Evolutionary conservation across 2,113 vertebrate species (phyloP).

Genomic region (Hydropotes inermis): DNA sequence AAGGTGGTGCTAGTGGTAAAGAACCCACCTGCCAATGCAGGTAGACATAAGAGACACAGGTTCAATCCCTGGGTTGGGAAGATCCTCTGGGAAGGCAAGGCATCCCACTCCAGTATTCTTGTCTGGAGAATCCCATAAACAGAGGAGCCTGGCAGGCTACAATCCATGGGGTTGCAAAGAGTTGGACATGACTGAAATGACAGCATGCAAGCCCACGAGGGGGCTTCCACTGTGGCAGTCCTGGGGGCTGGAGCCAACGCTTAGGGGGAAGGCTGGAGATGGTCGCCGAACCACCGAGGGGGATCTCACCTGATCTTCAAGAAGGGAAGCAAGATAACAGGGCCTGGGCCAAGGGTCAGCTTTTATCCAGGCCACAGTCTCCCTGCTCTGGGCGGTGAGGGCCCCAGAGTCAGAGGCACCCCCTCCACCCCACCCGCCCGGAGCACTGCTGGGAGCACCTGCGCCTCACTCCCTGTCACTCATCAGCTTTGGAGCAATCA

Average conservation of each 20-base stretch:
- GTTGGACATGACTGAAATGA: background rate
- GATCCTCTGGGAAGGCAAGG: background rate
- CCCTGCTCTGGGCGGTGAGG: background rate
- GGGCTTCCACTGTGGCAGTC: background rate
- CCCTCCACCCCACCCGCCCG: background rate
- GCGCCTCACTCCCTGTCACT: constrained; percentile 51
- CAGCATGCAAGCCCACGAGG: background rate
- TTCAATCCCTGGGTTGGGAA: background rate
- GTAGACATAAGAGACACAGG: background rate
- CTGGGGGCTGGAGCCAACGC: background rate
- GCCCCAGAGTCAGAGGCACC: background rate
- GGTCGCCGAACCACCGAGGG: background rate
- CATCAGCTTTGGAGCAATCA: constrained; percentile 77
- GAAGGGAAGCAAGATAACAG: background rate
- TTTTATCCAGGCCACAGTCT: background rate
- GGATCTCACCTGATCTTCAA: background rate
- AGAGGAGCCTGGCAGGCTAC: background rate
- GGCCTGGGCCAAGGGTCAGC: background rate
- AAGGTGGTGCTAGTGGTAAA: background rate
- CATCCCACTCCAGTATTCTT: background rate
- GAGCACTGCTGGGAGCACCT: constrained; percentile 53
- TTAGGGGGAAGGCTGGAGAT: background rate
- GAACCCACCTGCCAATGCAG: background rate
- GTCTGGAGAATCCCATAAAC: background rate
- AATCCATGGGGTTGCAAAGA: background rate